Evolutionary conservation across 2,888 invertebrate species (phyloP).

Genomic region (Nowickia ferox): DNA sequence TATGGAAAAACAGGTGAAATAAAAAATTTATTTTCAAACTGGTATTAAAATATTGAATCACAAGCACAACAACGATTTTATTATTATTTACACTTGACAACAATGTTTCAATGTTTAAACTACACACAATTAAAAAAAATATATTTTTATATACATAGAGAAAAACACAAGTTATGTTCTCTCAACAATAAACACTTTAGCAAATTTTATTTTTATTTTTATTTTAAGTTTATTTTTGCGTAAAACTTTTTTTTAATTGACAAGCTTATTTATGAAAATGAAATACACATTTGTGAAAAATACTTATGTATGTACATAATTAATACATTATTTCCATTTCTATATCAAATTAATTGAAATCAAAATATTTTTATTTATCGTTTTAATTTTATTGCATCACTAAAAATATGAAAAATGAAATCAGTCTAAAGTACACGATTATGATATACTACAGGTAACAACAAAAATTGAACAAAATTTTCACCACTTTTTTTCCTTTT

Average conservation of each 20-base stretch:
- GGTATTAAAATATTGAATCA: background rate
- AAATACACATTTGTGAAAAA: conserved; percentile 22
- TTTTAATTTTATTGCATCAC: conserved; percentile 71
- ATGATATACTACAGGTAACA: conserved; percentile 83
- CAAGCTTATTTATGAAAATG: background rate
- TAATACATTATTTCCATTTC: conserved; percentile 58
- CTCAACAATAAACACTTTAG: background rate
- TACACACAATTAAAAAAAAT: conserved; percentile 5
- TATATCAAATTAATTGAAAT: conserved; percentile 58
- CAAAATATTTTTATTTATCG: conserved; percentile 67
- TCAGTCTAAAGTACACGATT: conserved; percentile 83
- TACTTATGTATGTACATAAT: background rate
- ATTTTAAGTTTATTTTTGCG: background rate
- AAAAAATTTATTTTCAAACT: background rate
- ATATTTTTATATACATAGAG: background rate
- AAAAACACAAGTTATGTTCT: background rate
- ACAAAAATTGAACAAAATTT: conserved; percentile 53
- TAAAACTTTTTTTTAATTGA: background rate
- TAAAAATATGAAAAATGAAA: conserved; percentile 45
- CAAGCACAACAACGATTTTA: background rate
- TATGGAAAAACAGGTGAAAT: conserved; percentile 92
- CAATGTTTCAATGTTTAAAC: background rate
- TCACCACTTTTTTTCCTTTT: conserved; percentile 33
- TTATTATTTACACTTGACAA: conserved; percentile 33
- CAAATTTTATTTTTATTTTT: background rate